Conservation (phyloP, 2,888 invertebrate species). For the Alviniconcha strummeri region DNA sequence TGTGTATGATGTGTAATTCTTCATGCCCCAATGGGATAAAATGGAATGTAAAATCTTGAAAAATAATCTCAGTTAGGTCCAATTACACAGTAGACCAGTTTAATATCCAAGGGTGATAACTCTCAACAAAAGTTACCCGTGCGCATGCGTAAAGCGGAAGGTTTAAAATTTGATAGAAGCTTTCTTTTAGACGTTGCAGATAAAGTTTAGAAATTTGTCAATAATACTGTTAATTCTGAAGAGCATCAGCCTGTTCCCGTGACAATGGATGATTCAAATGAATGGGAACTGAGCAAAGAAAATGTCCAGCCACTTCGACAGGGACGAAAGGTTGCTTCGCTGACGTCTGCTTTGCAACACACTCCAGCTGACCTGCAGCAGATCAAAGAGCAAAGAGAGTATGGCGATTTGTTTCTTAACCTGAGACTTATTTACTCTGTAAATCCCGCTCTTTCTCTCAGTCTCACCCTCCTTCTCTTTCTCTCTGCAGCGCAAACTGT, state of each 20-base stretch:
- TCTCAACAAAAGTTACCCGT: background rate
- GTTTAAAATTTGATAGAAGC: slow-evolving; percentile 12
- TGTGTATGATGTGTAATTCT: no score
- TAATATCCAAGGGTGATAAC: background rate
- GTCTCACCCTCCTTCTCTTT: background rate
- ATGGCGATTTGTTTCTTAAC: slow-evolving; percentile 16
- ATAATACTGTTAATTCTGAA: no score
- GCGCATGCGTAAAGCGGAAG: slow-evolving; percentile 36
- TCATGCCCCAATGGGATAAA: no score
- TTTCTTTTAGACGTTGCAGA: no score
- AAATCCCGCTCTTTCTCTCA: background rate
- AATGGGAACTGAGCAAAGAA: slow-evolving; percentile 83
- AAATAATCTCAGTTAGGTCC: no score
- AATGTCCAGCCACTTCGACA: slow-evolving; percentile 94
- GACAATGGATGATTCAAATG: slow-evolving; percentile 43
- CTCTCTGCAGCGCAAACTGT: background rate
- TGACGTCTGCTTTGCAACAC: slow-evolving; percentile 83
- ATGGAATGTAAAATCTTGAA: no score
- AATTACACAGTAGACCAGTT: no score
- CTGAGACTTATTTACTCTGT: background rate
- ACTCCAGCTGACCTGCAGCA: slow-evolving; percentile 49
- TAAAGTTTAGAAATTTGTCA: no score
- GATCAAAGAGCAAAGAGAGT: slow-evolving; percentile 80
- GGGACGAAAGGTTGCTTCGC: slow-evolving; percentile 86
- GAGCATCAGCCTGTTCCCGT: background rate